Conservation (phyloP, 2,113 vertebrate genomes). For the Puma concolor region DNA sequence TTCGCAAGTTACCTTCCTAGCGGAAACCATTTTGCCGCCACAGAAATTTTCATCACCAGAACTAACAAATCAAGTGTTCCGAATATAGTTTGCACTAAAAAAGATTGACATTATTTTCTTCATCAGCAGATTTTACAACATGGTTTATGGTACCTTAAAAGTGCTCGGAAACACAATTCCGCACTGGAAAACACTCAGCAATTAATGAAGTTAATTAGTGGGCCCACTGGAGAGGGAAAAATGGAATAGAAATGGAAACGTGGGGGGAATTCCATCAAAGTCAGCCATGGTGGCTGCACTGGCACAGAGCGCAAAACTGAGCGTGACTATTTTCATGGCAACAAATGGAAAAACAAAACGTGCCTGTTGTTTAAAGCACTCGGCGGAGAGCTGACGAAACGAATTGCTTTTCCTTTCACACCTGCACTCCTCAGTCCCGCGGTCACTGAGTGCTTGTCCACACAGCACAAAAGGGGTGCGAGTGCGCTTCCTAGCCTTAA, state of each 20-base stretch:
- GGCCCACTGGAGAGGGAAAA: slow-evolving; percentile 70
- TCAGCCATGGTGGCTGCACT: slow-evolving; percentile 78
- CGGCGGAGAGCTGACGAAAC: slow-evolving; percentile 83
- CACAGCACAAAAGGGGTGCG: slow-evolving; percentile 87
- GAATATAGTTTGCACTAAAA: slow-evolving; percentile 88
- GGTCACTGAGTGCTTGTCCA: slow-evolving; percentile 82
- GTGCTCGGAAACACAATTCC: slow-evolving; percentile 71
- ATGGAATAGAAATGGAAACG: slow-evolving; percentile 71
- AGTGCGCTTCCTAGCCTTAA: slow-evolving; percentile 90
- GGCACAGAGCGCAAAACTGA: slow-evolving; percentile 83
- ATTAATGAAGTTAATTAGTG: slow-evolving; percentile 78
- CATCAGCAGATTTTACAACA: slow-evolving; percentile 80
- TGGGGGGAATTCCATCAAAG: slow-evolving; percentile 82
- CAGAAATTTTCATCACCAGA: slow-evolving; percentile 78
- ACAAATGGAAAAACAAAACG: slow-evolving; percentile 84
- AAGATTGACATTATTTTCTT: slow-evolving; percentile 81
- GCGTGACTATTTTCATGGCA: slow-evolving; percentile 80
- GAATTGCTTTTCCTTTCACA: slow-evolving; percentile 74
- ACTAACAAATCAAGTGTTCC: slow-evolving; percentile 84
- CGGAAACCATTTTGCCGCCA: slow-evolving; percentile 83
- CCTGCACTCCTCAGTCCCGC: slow-evolving; percentile 80
- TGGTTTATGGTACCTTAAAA: slow-evolving; percentile 77
- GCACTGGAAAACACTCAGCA: slow-evolving; percentile 84
- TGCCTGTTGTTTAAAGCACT: slow-evolving; percentile 91
- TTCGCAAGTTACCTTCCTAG: slow-evolving; percentile 80